A percentile compares a stretch with the other conserved stretches of the same genome.
These are phyloP conservation scores for Cephus cinctus DNA, from an alignment of 1,140 invertebrate species.

Conservation along the genomic window DNA sequence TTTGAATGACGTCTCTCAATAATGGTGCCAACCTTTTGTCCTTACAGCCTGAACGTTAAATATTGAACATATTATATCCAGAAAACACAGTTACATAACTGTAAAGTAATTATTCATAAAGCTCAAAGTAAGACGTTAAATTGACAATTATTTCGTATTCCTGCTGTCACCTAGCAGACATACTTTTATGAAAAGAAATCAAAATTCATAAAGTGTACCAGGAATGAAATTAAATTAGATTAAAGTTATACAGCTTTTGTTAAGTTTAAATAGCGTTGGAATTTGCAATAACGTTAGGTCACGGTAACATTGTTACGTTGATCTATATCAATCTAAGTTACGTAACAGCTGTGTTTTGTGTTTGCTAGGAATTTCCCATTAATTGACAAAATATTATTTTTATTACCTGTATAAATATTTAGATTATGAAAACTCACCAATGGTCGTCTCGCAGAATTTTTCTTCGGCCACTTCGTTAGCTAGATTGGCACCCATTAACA, in stretches of 20 bases:
- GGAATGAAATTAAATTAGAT: too few species aligned
- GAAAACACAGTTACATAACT: background rate
- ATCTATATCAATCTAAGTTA: too few species aligned
- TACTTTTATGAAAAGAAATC: too few species aligned
- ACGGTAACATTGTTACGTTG: too few species aligned
- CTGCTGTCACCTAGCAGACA: constrained; percentile 2
- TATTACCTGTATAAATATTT: background rate
- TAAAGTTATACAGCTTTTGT: too few species aligned
- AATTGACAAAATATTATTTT: too few species aligned
- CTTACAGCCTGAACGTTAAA: constrained; percentile 55
- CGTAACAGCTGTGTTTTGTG: too few species aligned
- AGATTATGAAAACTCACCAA: constrained; percentile 58
- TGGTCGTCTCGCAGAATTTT: constrained; percentile 85
- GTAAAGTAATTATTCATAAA: background rate
- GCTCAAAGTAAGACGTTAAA: background rate
- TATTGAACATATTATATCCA: background rate
- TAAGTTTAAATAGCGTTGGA: too few species aligned
- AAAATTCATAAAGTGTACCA: too few species aligned
- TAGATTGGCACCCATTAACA: constrained; percentile 85
- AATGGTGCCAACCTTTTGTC: constrained; percentile 60
- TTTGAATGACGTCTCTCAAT: constrained; percentile 72
- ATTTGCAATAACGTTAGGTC: too few species aligned
- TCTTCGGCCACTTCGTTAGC: constrained; percentile 76
- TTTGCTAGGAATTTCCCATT: too few species aligned
- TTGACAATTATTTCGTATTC: background rate